phyloP scores from a whole-genome alignment of 2,797 vertebrate species.

The Parambassis ranga region DNA sequence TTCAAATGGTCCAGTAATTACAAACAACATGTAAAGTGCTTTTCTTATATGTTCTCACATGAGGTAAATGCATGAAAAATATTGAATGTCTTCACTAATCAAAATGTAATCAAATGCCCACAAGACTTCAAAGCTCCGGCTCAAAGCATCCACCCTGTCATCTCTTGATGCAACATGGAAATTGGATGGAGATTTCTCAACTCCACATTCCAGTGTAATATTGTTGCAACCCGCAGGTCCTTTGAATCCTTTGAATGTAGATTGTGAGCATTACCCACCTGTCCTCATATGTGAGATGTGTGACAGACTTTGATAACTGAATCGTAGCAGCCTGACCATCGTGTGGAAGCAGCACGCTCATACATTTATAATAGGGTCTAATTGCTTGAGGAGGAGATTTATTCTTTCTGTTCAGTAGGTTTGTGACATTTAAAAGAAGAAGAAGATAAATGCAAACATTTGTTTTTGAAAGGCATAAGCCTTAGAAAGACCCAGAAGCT shows the following conservation, averaged over 20 bases:
- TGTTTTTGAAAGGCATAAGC: neutral
- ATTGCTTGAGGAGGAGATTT: constrained; percentile 2
- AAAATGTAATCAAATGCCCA: constrained; percentile 19
- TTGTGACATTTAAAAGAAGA: constrained; percentile 17
- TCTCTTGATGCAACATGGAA: constrained; percentile 22
- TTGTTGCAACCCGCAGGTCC: constrained; percentile 19
- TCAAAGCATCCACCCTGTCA: constrained; percentile 34
- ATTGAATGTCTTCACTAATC: neutral
- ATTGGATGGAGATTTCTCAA: constrained; percentile 26
- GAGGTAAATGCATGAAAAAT: neutral
- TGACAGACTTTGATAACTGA: neutral
- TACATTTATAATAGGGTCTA: constrained; percentile 18
- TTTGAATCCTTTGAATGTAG: neutral
- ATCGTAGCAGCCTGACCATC: neutral
- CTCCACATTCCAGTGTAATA: constrained; percentile 18
- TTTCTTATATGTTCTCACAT: neutral
- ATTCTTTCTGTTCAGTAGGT: constrained; percentile 5
- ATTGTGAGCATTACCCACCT: neutral
- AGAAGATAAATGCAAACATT: constrained; percentile 8
- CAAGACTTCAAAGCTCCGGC: constrained; percentile 45
- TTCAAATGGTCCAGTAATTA: constrained; percentile 18
- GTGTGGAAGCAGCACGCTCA: neutral
- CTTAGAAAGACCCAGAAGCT: neutral
- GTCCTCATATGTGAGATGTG: neutral
- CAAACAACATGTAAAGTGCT: neutral